These are phyloP conservation scores for Drosophila paulistorum DNA, from an alignment of 1,140 invertebrate genomes.

Conservation along the genomic window DNA sequence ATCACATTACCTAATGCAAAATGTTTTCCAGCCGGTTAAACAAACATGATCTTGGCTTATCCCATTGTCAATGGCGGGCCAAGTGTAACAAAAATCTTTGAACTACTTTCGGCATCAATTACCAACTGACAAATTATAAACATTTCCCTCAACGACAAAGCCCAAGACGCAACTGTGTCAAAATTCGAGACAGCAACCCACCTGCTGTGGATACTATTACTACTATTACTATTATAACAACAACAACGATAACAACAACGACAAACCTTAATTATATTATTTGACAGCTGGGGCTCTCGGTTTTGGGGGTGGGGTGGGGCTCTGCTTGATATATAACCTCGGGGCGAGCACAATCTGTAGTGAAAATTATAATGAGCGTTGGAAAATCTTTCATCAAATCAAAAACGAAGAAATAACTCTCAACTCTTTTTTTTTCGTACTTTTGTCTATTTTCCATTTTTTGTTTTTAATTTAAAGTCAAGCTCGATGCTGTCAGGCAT, in stretches of 20 bases:
- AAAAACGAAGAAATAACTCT: slow-evolving; percentile 27
- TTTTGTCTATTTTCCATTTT: not conserved
- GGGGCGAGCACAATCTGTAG: slow-evolving; percentile 54
- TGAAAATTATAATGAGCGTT: slow-evolving; percentile 72
- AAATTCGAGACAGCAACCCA: slow-evolving; percentile 39
- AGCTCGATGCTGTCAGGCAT: slow-evolving; percentile 66
- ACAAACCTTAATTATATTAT: slow-evolving; percentile 75
- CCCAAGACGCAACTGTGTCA: slow-evolving; percentile 59
- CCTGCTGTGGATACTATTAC: slow-evolving; percentile 64
- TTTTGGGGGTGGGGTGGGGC: not conserved
- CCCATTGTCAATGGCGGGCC: slow-evolving; percentile 61
- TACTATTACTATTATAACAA: slow-evolving; percentile 24
- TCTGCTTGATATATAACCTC: slow-evolving; percentile 61
- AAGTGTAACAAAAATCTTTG: slow-evolving; percentile 52
- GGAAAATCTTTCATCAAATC: slow-evolving; percentile 53
- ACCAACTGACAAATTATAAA: slow-evolving; percentile 71
- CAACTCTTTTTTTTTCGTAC: not conserved
- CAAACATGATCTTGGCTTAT: slow-evolving; percentile 73
- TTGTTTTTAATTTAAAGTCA: slow-evolving; percentile 71
- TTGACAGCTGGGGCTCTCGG: slow-evolving; percentile 51
- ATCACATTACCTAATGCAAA: slow-evolving; percentile 51
- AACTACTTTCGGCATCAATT: slow-evolving; percentile 73
- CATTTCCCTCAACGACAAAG: slow-evolving; percentile 55
- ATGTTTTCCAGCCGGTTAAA: slow-evolving; percentile 69
- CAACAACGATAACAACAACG: slow-evolving; percentile 38